Conservation (phyloP, 2,797 vertebrate species). For the Fistularia commersonii region DNA sequence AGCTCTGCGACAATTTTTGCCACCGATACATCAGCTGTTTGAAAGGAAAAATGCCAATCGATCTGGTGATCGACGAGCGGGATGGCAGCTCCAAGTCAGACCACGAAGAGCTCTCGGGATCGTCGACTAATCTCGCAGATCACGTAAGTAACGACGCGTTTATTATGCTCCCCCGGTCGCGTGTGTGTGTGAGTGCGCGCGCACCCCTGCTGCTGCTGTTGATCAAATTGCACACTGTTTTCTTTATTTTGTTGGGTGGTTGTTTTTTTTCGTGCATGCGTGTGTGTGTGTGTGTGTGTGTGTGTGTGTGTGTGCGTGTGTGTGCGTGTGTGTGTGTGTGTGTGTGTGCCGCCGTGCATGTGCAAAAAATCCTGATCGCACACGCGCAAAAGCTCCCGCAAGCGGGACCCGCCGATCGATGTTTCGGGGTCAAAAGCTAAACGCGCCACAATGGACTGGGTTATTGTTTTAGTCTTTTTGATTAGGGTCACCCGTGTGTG, state of each 20-base stretch:
- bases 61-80: conserved; percentile 98
- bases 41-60: conserved; percentile 99
- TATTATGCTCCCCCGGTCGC: background rate
- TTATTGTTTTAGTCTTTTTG: conserved; percentile 76
- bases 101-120: conserved; percentile 98
- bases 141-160: conserved; percentile 86
- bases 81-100: conserved; percentile 99
- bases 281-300: background rate
- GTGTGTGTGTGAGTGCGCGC: background rate
- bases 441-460: conserved; percentile 69
- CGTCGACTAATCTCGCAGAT: conserved; percentile 97
- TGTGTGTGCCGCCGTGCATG: conserved; percentile 33
- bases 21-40: conserved; percentile 99
- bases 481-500: conserved; percentile 69
- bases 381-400: no score
- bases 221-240: no score
- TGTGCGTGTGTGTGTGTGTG: conserved; percentile 7
- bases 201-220: conserved; percentile 8
- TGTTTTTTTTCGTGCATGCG: no score
- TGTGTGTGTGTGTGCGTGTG: conserved; percentile 1
- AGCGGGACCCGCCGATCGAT: conserved; percentile 61
- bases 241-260: no score
- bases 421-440: conserved; percentile 70
- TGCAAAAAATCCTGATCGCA: no score
- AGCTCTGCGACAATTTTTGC: conserved; percentile 99